Evolutionary conservation across 2,113 vertebrate genomes (phyloP).

Genomic region (Orycteropus afer): DNA sequence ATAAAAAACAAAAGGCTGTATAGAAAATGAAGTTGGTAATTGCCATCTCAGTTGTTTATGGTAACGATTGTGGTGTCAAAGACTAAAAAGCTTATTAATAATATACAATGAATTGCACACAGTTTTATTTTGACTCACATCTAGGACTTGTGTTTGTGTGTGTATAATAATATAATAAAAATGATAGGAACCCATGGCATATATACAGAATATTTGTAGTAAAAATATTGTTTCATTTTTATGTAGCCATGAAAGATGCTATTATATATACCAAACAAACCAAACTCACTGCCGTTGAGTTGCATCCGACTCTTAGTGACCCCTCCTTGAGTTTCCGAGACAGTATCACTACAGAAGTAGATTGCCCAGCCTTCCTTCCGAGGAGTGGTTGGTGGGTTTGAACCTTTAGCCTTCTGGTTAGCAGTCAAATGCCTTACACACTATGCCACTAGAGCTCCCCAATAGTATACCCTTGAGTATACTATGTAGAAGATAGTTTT

Average conservation of each 20-base stretch:
- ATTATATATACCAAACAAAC: no score
- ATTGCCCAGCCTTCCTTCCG: no score
- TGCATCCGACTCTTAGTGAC: no score
- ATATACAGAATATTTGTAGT: background rate
- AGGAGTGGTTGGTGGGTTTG: no score
- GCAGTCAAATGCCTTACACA: no score
- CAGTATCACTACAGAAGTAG: no score
- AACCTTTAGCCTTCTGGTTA: no score
- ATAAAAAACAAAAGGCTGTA: background rate
- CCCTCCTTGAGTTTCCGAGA: no score
- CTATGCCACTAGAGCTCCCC: no score
- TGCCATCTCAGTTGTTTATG: background rate
- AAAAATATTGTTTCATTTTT: background rate
- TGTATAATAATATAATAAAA: background rate
- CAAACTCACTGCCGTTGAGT: no score
- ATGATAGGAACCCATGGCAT: background rate
- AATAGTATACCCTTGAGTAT: background rate
- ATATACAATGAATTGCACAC: background rate
- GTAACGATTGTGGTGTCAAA: background rate
- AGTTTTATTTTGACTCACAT: conserved; percentile 44
- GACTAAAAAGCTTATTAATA: background rate
- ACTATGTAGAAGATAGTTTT: background rate
- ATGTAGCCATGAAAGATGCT: background rate
- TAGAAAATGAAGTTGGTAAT: background rate
- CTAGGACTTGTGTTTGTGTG: background rate